Conservation (phyloP, 2,797 vertebrate species). For the Smutsia temminckii region DNA sequence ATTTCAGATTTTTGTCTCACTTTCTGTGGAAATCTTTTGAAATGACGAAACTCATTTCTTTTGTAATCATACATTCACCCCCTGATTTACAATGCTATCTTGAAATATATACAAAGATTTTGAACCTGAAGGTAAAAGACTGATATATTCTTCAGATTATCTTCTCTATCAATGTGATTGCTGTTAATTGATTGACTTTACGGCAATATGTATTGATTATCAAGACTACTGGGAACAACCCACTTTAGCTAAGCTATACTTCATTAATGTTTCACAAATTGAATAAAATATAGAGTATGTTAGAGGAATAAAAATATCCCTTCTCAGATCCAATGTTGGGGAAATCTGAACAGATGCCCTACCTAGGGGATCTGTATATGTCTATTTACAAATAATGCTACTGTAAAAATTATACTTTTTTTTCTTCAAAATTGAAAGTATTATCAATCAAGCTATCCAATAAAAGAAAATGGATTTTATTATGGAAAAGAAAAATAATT, state of each 20-base stretch:
- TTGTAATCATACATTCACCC: background rate
- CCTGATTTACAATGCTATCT: background rate
- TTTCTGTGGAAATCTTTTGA: constrained; percentile 25
- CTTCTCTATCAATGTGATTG: background rate
- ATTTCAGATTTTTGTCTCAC: constrained; percentile 5
- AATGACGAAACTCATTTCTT: background rate
- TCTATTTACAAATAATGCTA: background rate
- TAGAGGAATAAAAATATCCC: background rate
- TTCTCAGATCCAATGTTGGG: background rate
- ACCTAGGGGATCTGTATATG: background rate
- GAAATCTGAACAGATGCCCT: background rate
- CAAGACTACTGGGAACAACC: background rate
- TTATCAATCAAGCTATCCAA: background rate
- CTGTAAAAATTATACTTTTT: background rate
- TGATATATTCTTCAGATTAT: background rate
- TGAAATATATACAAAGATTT: background rate
- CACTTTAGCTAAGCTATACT: background rate
- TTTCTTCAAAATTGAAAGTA: constrained; percentile 21
- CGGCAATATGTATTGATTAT: background rate
- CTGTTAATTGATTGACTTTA: background rate
- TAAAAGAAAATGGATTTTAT: background rate
- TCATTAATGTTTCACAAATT: background rate
- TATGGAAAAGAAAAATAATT: background rate
- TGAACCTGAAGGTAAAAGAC: background rate
- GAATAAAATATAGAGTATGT: background rate